Evolutionary conservation across 2,888 invertebrate species (phyloP).

Genomic region (Ptychoptera albimana): DNA sequence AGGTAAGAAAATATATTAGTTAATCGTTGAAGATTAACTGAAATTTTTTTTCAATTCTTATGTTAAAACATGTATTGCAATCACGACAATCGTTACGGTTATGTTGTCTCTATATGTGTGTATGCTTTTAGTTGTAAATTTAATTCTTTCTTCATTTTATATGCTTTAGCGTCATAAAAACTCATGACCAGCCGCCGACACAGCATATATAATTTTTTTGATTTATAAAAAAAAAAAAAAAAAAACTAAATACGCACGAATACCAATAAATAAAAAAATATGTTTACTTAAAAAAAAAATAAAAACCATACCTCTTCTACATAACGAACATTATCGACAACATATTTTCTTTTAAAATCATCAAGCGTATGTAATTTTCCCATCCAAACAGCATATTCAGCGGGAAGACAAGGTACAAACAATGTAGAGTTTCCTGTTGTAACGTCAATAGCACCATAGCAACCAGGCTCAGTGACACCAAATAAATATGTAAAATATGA

Average conservation of each 20-base stretch:
- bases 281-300: too few species aligned
- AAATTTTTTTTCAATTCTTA: neutral
- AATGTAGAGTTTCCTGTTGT: constrained; percentile 50
- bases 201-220: too few species aligned
- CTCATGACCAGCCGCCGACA: too few species aligned
- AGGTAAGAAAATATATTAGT: neutral
- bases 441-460: constrained; percentile 70
- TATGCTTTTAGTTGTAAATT: too few species aligned
- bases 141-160: too few species aligned
- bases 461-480: constrained; percentile 86
- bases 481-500: constrained; percentile 95
- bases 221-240: neutral
- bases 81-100: too few species aligned
- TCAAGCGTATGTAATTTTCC: constrained; percentile 58
- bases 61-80: too few species aligned
- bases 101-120: too few species aligned
- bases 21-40: neutral
- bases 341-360: constrained; percentile 66
- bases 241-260: too few species aligned
- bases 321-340: constrained; percentile 66
- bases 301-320: constrained; percentile 47
- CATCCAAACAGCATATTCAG: constrained; percentile 87
- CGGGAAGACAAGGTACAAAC: constrained; percentile 75
- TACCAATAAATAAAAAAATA: too few species aligned
- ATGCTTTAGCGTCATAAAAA: too few species aligned